Evolutionary conservation across 2,888 invertebrate genomes (phyloP).

Genomic region (Amblyjoppa proteus): DNA sequence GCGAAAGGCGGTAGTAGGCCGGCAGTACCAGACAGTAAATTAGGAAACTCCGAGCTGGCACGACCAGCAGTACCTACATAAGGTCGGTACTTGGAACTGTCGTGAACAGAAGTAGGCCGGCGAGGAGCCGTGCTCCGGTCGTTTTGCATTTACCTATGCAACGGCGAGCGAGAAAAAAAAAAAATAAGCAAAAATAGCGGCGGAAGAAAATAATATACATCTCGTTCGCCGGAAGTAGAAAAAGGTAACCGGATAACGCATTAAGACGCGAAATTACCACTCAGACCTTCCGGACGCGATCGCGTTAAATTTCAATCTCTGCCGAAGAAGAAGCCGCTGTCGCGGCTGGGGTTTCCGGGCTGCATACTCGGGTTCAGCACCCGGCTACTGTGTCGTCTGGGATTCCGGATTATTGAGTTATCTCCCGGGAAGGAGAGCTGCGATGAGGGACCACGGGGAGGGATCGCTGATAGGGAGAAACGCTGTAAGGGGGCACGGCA

Average conservation of each 20-base stretch:
- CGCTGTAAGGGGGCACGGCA: conserved; percentile 35
- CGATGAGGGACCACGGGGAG: conserved; percentile 34
- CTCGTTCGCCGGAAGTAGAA: conserved; percentile 1
- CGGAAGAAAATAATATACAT: neutral
- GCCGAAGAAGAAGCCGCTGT: conserved; percentile 49
- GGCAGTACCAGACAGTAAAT: neutral
- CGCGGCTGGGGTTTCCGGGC: conserved; percentile 32
- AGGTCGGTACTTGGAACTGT: conserved; percentile 14
- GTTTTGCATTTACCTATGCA: conserved; percentile 10
- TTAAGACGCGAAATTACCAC: conserved; percentile 77
- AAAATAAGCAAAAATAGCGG: neutral
- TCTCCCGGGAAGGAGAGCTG: conserved; percentile 42
- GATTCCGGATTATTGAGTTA: conserved; percentile 73
- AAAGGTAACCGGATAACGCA: conserved; percentile 64
- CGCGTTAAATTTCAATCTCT: conserved; percentile 80
- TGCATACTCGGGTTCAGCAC: conserved; percentile 41
- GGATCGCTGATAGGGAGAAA: conserved; percentile 22
- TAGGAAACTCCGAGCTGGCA: conserved; percentile 17
- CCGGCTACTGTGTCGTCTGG: conserved; percentile 28
- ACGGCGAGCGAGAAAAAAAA: neutral
- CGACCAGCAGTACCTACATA: neutral
- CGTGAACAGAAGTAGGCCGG: conserved; percentile 11
- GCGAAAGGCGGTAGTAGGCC: neutral
- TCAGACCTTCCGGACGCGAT: conserved; percentile 71
- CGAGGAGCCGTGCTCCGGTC: neutral